phyloP scores from a whole-genome alignment of 2,113 vertebrate species.

The Triplophysa siluroides region DNA sequence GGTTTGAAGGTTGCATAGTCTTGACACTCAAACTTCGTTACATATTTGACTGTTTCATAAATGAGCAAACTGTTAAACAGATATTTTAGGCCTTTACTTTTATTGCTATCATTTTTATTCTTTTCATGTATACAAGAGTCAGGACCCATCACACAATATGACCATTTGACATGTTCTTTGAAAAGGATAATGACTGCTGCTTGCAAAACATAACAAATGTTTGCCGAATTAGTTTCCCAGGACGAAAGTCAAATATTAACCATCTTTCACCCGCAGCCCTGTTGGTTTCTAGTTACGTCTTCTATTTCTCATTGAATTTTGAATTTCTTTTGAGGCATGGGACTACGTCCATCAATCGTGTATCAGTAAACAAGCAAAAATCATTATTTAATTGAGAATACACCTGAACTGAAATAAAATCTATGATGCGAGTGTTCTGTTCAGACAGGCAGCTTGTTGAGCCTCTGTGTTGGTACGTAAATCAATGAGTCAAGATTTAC shows the following conservation, averaged over 20 bases:
- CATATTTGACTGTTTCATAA: not conserved
- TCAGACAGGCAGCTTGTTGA: not conserved
- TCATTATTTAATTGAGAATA: slow-evolving; percentile 38
- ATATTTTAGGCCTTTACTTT: not conserved
- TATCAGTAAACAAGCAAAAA: slow-evolving; percentile 26
- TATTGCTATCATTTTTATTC: not conserved
- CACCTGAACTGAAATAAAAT: slow-evolving; percentile 8
- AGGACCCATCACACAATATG: slow-evolving; percentile 21
- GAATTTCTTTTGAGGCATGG: not conserved
- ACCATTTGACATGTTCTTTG: slow-evolving; percentile 35
- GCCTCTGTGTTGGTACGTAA: slow-evolving; percentile 6
- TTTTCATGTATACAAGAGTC: not conserved
- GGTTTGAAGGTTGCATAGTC: no score
- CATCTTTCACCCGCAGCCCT: slow-evolving; percentile 36
- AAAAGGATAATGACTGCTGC: slow-evolving; percentile 57
- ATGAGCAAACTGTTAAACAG: not conserved
- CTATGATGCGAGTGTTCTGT: slow-evolving; percentile 13
- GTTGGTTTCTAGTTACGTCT: slow-evolving; percentile 39
- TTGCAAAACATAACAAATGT: slow-evolving; percentile 66
- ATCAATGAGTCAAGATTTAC: slow-evolving; percentile 2
- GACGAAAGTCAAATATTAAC: slow-evolving; percentile 71
- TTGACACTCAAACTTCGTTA: no score
- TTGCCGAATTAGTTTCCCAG: slow-evolving; percentile 68
- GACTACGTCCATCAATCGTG: slow-evolving; percentile 5
- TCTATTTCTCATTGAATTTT: slow-evolving; percentile 39